Evolutionary conservation across 2,888 invertebrate species (phyloP).

Genomic region (Lamellibrachia columna): DNA sequence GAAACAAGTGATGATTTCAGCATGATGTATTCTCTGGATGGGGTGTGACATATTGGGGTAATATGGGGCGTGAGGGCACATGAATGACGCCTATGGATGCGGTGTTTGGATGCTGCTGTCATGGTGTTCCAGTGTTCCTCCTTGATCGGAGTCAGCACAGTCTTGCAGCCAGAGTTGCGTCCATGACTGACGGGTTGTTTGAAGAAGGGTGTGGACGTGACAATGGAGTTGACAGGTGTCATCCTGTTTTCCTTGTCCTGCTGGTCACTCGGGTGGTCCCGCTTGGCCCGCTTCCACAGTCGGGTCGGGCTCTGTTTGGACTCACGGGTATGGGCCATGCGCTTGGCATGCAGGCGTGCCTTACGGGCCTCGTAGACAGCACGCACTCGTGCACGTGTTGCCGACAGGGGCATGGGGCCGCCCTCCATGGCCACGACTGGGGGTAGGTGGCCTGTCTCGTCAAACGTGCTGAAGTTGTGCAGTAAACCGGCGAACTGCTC

Average conservation of each 20-base stretch:
- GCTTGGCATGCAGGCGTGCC: constrained; percentile 28
- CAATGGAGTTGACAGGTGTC: neutral
- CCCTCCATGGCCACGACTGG: neutral
- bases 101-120: constrained; percentile 25
- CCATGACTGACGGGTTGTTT: constrained; percentile 22
- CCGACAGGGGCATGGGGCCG: neutral
- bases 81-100: neutral
- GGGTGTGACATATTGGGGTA: neutral
- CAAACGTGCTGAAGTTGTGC: constrained; percentile 28
- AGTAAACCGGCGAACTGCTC: constrained; percentile 37
- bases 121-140: constrained; percentile 34
- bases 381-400: constrained; percentile 17
- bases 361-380: constrained; percentile 35
- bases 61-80: neutral
- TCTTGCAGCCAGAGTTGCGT: neutral
- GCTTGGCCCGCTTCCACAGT: neutral
- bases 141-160: constrained; percentile 34
- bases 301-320: neutral
- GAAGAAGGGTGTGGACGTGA: constrained; percentile 24
- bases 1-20: neutral
- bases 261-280: neutral
- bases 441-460: neutral
- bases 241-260: constrained; percentile 34
- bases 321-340: neutral
- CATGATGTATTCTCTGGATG: neutral